A percentile compares a stretch with the other conserved stretches of the same genome.
Evolutionary conservation across 2,888 invertebrate species (phyloP).

Genomic region (Thereva nobilitata): DNA sequence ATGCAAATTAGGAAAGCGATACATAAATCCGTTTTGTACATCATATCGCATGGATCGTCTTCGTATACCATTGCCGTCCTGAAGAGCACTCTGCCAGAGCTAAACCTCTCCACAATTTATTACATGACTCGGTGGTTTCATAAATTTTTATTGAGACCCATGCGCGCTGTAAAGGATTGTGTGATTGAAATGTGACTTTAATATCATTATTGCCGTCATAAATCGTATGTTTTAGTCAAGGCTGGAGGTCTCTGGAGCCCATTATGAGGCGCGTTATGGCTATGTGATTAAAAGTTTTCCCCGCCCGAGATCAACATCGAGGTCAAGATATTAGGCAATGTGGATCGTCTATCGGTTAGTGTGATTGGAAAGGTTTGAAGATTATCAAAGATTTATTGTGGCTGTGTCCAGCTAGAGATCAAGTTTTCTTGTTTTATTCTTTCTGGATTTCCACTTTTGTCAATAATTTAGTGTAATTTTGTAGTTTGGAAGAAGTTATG

Average conservation of each 20-base stretch:
- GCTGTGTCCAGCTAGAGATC: no score
- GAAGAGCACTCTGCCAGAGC: not conserved
- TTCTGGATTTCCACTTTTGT: no score
- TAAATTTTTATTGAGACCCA: slow-evolving; percentile 52
- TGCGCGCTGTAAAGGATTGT: slow-evolving; percentile 44
- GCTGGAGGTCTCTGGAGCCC: slow-evolving; percentile 35
- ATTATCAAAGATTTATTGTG: no score
- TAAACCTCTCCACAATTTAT: slow-evolving; percentile 46
- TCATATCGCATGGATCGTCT: slow-evolving; percentile 30
- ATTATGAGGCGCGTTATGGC: slow-evolving; percentile 2
- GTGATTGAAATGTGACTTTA: slow-evolving; percentile 55
- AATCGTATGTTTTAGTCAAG: slow-evolving; percentile 45
- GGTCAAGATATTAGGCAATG: not conserved
- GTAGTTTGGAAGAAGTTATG: no score
- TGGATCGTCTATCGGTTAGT: no score
- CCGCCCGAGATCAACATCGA: slow-evolving; percentile 3
- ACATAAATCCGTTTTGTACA: slow-evolving; percentile 24
- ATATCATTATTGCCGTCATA: slow-evolving; percentile 51
- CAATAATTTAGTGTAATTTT: no score
- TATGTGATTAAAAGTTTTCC: not conserved
- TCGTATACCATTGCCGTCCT: slow-evolving; percentile 3
- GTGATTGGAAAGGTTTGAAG: no score
- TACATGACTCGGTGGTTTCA: slow-evolving; percentile 51
- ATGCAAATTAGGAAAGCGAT: slow-evolving; percentile 19
- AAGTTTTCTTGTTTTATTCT: no score